A percentile compares a stretch with the other conserved stretches of the same genome.
These are phyloP conservation scores for Pseudococcus longispinus DNA, from an alignment of 2,888 invertebrate genomes.

Conservation along the genomic window DNA sequence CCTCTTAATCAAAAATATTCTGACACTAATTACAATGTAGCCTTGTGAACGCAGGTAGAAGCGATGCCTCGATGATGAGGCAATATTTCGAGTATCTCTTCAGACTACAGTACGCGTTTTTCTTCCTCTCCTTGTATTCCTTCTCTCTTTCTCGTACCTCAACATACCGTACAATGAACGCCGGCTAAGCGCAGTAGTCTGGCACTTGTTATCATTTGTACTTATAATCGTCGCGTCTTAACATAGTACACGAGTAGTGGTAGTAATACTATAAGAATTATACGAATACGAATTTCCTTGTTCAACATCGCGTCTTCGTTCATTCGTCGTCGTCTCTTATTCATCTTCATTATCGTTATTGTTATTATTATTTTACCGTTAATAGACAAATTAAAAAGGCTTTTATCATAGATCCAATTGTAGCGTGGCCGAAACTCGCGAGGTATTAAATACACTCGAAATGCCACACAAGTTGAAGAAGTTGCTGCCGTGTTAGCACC, in stretches of 20 bases:
- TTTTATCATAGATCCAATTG: neutral
- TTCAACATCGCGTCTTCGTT: neutral
- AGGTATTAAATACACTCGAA: conserved; percentile 43
- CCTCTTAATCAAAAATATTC: conserved; percentile 57
- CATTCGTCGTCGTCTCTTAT: neutral
- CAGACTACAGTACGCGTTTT: conserved; percentile 23
- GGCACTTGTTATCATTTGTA: conserved; percentile 35
- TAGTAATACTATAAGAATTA: neutral
- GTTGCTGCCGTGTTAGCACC: neutral
- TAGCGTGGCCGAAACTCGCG: neutral
- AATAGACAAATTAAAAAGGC: conserved; percentile 53
- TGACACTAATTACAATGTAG: conserved; percentile 57
- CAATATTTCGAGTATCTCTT: conserved; percentile 56
- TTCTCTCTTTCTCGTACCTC: neutral
- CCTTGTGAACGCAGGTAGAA: conserved; percentile 13
- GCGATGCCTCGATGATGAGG: conserved; percentile 54
- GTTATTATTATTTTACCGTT: conserved; percentile 49
- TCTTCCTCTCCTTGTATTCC: neutral
- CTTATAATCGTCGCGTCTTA: conserved; percentile 35
- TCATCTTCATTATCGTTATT: conserved; percentile 44
- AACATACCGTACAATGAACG: neutral
- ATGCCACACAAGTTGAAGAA: conserved; percentile 52
- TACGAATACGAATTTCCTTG: conserved; percentile 1
- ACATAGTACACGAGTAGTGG: neutral
- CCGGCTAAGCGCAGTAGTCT: conserved; percentile 19